Percentiles rank a stretch among this genome's conserved stretches.
Conservation (phyloP, 1,140 invertebrate species). For the Drosophila setifemur region DNA sequence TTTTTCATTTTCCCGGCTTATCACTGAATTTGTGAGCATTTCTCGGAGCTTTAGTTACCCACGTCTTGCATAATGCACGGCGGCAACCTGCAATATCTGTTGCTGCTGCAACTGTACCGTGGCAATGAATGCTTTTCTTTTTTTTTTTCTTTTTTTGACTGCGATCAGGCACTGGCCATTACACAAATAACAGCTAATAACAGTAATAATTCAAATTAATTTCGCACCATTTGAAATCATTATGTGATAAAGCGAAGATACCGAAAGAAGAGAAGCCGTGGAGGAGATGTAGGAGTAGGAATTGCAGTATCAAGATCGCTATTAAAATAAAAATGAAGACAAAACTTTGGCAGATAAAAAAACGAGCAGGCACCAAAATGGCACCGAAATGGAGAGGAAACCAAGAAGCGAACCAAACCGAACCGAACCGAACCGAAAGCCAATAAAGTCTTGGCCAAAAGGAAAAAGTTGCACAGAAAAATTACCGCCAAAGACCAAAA, state of each 20-base stretch:
- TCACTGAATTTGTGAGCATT: slow-evolving; percentile 54
- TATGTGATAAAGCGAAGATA: slow-evolving; percentile 66
- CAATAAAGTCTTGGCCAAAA: slow-evolving; percentile 58
- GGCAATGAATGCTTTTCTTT: too few relatives aligned
- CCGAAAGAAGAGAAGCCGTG: background rate
- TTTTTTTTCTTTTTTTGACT: background rate
- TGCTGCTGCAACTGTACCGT: slow-evolving; percentile 37
- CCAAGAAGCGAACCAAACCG: slow-evolving; percentile 9
- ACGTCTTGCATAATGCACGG: slow-evolving; percentile 55
- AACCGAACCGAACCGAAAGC: slow-evolving; percentile 43
- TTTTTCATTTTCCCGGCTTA: slow-evolving; percentile 47
- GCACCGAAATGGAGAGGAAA: slow-evolving; percentile 56
- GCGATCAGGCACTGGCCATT: slow-evolving; percentile 40
- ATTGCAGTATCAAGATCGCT: slow-evolving; percentile 55
- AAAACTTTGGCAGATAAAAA: slow-evolving; percentile 71
- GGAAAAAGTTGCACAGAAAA: slow-evolving; percentile 69
- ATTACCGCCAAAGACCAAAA: slow-evolving; percentile 80
- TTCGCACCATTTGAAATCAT: slow-evolving; percentile 72
- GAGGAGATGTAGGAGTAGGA: background rate
- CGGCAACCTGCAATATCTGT: slow-evolving; percentile 22
- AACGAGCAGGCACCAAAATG: slow-evolving; percentile 27
- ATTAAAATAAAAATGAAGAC: slow-evolving; percentile 81
- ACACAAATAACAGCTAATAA: slow-evolving; percentile 68
- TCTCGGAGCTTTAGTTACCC: slow-evolving; percentile 25
- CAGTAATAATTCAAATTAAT: slow-evolving; percentile 78